Percentiles rank a stretch among this genome's conserved stretches.
These are phyloP conservation scores for Andrena marginata DNA, from an alignment of 2,888 invertebrate species.

Conservation along the genomic window DNA sequence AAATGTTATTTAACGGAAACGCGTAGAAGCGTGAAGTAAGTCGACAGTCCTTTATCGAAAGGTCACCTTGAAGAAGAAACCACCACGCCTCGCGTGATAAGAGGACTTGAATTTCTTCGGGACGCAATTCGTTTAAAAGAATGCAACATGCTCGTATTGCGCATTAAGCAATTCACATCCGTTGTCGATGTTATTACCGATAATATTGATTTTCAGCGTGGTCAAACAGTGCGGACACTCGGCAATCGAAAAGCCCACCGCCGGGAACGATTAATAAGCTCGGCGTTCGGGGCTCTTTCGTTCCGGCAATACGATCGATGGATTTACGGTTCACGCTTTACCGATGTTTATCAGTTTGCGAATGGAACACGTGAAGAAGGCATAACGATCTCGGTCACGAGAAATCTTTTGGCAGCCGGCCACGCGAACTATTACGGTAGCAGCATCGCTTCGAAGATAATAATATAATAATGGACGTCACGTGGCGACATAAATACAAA, in stretches of 20 bases:
- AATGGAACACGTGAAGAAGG: constrained; percentile 23
- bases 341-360: background rate
- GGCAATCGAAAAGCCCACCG: background rate
- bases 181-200: background rate
- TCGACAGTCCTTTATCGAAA: constrained; percentile 48
- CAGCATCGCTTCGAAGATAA: constrained; percentile 50
- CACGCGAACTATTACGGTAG: constrained; percentile 69
- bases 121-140: constrained; percentile 23
- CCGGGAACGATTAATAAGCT: background rate
- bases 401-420: constrained; percentile 59
- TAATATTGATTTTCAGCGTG: constrained; percentile 8
- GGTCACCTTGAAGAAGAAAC: constrained; percentile 63
- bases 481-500: constrained; percentile 47
- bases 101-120: constrained; percentile 13
- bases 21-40: constrained; percentile 24
- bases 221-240: background rate
- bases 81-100: background rate
- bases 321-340: background rate
- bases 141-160: constrained; percentile 13
- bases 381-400: constrained; percentile 47
- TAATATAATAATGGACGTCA: constrained; percentile 67
- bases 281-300: background rate
- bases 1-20: constrained; percentile 15
- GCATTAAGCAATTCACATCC: background rate
- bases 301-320: background rate